Evolutionary conservation across 2,113 vertebrate species (phyloP).

Genomic region (Donacobius atricapilla): DNA sequence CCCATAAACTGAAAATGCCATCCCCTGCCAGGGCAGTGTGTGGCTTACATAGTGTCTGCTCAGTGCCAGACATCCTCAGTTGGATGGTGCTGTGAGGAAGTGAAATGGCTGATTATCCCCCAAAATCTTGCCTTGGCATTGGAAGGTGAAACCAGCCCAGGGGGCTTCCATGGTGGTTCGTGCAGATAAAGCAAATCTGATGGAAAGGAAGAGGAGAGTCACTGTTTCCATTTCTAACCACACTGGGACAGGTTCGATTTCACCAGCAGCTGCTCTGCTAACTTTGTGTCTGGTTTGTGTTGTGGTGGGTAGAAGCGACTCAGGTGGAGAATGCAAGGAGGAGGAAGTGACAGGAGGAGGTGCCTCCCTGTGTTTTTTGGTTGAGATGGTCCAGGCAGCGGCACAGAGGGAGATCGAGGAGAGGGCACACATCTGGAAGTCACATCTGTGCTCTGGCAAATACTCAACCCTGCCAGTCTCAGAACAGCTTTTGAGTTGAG

Average conservation of each 20-base stretch:
- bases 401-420: not conserved
- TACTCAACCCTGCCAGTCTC: not conserved
- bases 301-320: not conserved
- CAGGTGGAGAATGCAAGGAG: rapidly evolving
- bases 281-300: not conserved
- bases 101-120: not conserved
- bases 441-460: not conserved
- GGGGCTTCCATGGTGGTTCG: rapidly evolving
- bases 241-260: not conserved
- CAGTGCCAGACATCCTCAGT: not conserved
- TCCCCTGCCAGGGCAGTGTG: not conserved
- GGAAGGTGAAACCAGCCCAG: not conserved
- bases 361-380: not conserved
- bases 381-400: not conserved
- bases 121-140: not conserved
- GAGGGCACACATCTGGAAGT: not conserved
- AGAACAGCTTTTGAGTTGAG: not conserved
- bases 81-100: not conserved
- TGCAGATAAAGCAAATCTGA: not conserved
- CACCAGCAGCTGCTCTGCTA: not conserved
- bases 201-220: not conserved
- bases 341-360: not conserved
- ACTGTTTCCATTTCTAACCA: not conserved
- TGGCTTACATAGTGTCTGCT: not conserved
- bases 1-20: not conserved